Base-by-base conservation (phyloP, 2,113 vertebrate species). In the Menura novaehollandiae region DNA sequence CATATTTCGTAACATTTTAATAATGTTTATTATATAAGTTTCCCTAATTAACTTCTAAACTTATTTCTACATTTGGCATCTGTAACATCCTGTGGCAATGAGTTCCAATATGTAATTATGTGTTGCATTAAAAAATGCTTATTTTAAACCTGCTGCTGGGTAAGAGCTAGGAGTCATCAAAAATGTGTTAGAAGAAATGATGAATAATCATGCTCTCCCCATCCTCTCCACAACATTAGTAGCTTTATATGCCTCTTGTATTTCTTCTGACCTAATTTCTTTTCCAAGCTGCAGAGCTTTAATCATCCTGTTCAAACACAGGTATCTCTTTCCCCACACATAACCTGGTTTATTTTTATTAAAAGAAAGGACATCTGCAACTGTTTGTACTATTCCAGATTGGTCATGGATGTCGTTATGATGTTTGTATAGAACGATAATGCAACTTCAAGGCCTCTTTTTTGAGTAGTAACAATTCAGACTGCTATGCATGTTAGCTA, bases 141-240 rank as follows among this genome's bases (percentile, higher is more conserved):
- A 90, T 90, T 96, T 96, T 92, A 95, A 93, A 73, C 49, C 75
- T 83, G 88, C 79, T 77, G 67, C 55, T 91, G 78, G 37, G 26
- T 83, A 93, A 94, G 46, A 94, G 63, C 62, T 85, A 58, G n/a
- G 32, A 85, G 85, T 88, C 82, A 91, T 83, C 76, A 93, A 88
- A 97, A 94, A 20, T 7, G 19, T 41, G 26, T 53, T 85, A 41
- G 26, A 91, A 88, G 71, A 90, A 79, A 83, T 51, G 1, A 94
- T 37, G 37, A 96, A 88, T 74, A 95, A 69, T 46, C 43, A 88
- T 51, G 35, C 15, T 58, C 51, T 80, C 51, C 27, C 20, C 72
- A 83, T 69, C 63, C 62, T 60, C 51, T 76, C 63, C 27, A 41
- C 28, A 90, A 71, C 32, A 83, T 66, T 62, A 56, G 41, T 13